These are phyloP conservation scores for Anodontia alba DNA, from an alignment of 2,888 invertebrate species.

Conservation along the genomic window DNA sequence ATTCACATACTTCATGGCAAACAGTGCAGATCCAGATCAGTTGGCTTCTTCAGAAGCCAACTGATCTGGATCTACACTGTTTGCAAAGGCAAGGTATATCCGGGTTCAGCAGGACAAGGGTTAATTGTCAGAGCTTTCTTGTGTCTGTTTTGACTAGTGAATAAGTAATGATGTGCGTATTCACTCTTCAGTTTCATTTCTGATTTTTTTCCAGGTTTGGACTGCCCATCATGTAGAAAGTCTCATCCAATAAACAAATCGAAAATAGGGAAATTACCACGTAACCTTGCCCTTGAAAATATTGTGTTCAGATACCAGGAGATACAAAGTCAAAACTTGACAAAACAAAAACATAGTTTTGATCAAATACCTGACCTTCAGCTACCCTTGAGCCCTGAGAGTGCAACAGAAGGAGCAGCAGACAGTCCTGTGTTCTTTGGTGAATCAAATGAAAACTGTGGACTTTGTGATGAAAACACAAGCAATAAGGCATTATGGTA, in stretches of 20 bases:
- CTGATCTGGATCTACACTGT: too few species aligned
- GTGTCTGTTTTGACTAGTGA: too few species aligned
- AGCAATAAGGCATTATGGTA: slow-evolving; percentile 74
- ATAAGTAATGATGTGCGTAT: background rate
- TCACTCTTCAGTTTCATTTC: background rate
- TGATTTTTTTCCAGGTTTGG: slow-evolving; percentile 65
- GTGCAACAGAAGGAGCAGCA: background rate
- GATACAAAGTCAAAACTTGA: slow-evolving; percentile 76
- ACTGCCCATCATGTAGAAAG: slow-evolving; percentile 81
- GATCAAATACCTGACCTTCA: slow-evolving; percentile 54
- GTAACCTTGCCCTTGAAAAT: slow-evolving; percentile 82
- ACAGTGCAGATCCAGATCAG: too few species aligned
- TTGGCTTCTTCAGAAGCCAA: too few species aligned
- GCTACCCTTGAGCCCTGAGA: background rate
- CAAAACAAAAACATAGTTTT: slow-evolving; percentile 67
- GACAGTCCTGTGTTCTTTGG: slow-evolving; percentile 45
- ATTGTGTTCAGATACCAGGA: slow-evolving; percentile 82
- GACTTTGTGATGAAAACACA: slow-evolving; percentile 76
- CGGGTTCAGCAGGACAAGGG: too few species aligned
- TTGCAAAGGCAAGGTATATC: too few species aligned
- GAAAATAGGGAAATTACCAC: slow-evolving; percentile 73
- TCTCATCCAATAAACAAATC: slow-evolving; percentile 68
- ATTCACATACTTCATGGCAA: too few species aligned
- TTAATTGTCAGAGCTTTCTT: too few species aligned
- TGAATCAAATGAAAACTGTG: slow-evolving; percentile 66